A percentile compares a stretch with the other conserved stretches of the same genome.
Conservation (phyloP, 2,888 invertebrate species). For the Perithous albicinctus region DNA sequence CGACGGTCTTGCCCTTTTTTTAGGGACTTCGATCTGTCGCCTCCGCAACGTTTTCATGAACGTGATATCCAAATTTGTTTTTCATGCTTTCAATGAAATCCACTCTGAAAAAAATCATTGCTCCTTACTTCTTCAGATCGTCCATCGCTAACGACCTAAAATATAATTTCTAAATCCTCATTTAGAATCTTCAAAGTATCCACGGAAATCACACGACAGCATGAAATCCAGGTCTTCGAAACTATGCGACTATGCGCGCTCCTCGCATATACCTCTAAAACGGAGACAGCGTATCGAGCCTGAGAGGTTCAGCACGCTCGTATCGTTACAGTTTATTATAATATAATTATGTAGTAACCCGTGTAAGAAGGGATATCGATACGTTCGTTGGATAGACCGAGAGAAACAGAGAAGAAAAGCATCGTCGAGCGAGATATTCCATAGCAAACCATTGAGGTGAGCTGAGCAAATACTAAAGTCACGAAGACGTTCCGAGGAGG, state of each 20-base stretch:
- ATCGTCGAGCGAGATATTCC: conserved; percentile 44
- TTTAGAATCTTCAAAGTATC: neutral
- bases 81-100: too few relatives aligned
- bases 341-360: conserved; percentile 83
- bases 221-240: neutral
- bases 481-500: conserved; percentile 80
- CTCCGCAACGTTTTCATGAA: too few relatives aligned
- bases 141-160: neutral
- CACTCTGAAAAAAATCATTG: neutral
- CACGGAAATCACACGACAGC: conserved; percentile 17
- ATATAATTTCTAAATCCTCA: conserved; percentile 13
- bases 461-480: conserved; percentile 84
- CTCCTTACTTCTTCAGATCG: neutral
- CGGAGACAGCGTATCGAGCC: conserved; percentile 21
- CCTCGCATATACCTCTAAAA: conserved; percentile 8
- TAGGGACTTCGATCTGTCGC: too few relatives aligned
- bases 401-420: conserved; percentile 43
- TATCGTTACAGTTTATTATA: conserved; percentile 84
- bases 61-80: too few relatives aligned
- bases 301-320: conserved; percentile 70
- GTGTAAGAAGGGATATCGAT: conserved; percentile 79
- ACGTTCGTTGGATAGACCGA: conserved; percentile 73
- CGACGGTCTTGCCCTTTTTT: too few relatives aligned
- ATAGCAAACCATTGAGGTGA: conserved; percentile 58
- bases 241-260: conserved; percentile 26